phyloP scores from a whole-genome alignment of 2,797 vertebrate species.

The Clarias platycephalus region DNA sequence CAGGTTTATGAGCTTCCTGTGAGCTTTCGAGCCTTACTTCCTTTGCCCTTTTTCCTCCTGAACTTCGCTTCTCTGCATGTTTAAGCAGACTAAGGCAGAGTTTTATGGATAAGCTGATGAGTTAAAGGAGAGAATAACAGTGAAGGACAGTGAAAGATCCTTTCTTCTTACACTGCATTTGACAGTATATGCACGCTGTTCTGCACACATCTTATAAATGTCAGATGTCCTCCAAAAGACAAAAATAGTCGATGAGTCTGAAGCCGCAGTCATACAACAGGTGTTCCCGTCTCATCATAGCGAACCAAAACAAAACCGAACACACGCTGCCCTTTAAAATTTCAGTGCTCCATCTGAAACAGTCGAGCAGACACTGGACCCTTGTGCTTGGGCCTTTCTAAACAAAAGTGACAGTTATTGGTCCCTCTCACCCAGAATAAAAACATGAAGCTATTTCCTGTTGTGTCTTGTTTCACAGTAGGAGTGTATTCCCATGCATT shows the following conservation, averaged over 20 bases:
- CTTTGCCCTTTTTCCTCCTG: slow-evolving; percentile 61
- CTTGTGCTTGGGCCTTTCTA: slow-evolving; percentile 68
- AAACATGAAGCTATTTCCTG: slow-evolving; percentile 81
- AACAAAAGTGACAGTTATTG: slow-evolving; percentile 83
- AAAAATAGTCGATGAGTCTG: slow-evolving; percentile 52
- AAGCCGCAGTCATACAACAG: slow-evolving; percentile 57
- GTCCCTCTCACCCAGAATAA: slow-evolving; percentile 68
- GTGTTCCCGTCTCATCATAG: slow-evolving; percentile 48
- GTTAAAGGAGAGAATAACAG: slow-evolving; percentile 20
- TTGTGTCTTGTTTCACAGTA: slow-evolving; percentile 81
- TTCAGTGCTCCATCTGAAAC: slow-evolving; percentile 65
- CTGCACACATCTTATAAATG: slow-evolving; percentile 67
- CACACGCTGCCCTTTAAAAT: slow-evolving; percentile 65
- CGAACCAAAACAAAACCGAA: slow-evolving; percentile 50
- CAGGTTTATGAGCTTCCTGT: slow-evolving; percentile 75
- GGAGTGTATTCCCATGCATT: slow-evolving; percentile 75
- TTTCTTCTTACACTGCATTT: background rate
- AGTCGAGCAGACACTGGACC: slow-evolving; percentile 71
- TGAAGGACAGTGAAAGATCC: slow-evolving; percentile 24
- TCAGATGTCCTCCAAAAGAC: slow-evolving; percentile 66
- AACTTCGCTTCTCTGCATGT: slow-evolving; percentile 15
- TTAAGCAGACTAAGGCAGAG: background rate
- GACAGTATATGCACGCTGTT: slow-evolving; percentile 27
- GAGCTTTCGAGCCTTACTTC: slow-evolving; percentile 66
- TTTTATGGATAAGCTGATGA: slow-evolving; percentile 32